Evolutionary conservation across 2,797 vertebrate species (phyloP), one percentile per base, ranked within the genome.

Genomic region (Hapalemur alaotrensis): DNA sequence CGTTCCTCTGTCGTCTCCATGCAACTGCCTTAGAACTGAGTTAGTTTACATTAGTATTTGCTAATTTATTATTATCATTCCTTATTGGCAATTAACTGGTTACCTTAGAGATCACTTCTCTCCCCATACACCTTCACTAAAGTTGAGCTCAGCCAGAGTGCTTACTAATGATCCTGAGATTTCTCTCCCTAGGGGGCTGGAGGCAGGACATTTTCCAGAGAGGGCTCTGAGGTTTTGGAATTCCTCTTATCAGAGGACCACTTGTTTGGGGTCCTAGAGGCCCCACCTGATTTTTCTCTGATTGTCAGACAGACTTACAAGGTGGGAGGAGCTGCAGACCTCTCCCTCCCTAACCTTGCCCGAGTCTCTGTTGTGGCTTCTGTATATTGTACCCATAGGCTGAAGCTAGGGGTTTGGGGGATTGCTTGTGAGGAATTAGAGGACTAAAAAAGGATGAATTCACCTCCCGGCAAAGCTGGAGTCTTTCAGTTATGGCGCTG

Each of bases 111-210:
- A 98, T 97, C 97, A 88, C 46, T 38, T 96, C 72, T 96, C 83
- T 98, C 97, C 98, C 98, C 72, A 88, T 97, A 93, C 97, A 94
- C 98, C 96, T 96, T 96, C 95, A 82, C 94, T 97, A 69, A 98
- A 94, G 97, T 97, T 98, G 89, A 97, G 93, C 91, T 98, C 97
- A 98, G 97, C 89, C 86, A 89, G 94, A 97, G 92, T 23, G 28
- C 96, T 97, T 95, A 95, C 94, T 98, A 98, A 97, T 97, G 97
- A 98, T 97, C 97, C 95, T 90, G 96, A 97, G 97, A 97, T 97
- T 96, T 98, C 88, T 97, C 17, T 93, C 94, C 83, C 80, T 41
- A 25, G 91, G 67, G 92, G 17, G 30, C 43, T 80, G 96, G 94
- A 97, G 93, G 86, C 67, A 97, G 96, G 96, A 80, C 93, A 89